These are phyloP conservation scores for Cyprinodon variegatus DNA, from an alignment of 2,113 vertebrate species.

Conservation along the genomic window DNA sequence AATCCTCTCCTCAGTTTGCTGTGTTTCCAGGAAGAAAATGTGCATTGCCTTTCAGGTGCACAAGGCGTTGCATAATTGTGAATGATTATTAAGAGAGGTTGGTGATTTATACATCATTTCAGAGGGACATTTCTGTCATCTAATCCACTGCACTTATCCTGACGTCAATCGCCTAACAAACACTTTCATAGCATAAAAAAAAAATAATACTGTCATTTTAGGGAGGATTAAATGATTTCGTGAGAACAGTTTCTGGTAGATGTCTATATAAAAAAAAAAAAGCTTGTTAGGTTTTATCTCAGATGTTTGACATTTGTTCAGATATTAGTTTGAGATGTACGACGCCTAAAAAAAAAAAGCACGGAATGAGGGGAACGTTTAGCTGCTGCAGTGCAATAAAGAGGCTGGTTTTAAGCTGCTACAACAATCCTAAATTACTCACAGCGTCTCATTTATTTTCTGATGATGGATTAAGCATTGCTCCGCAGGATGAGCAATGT, in stretches of 20 bases:
- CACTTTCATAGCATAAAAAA: not conserved
- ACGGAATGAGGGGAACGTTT: not conserved
- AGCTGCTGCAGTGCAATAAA: not conserved
- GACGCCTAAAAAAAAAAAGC: not conserved
- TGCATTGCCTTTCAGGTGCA: not conserved
- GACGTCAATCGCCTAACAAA: not conserved
- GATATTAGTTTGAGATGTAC: not conserved
- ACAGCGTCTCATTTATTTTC: not conserved
- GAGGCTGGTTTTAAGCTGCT: not conserved
- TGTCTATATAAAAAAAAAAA: not conserved
- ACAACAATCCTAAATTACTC: not conserved
- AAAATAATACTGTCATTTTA: not conserved
- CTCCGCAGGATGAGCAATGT: not conserved
- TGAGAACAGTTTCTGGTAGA: not conserved
- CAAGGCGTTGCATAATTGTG: not conserved
- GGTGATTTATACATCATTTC: not conserved
- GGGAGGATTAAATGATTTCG: not conserved
- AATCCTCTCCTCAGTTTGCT: constrained; percentile 16
- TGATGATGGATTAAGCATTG: not conserved
- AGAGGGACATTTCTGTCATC: not conserved
- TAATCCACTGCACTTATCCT: not conserved
- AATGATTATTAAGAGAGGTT: not conserved
- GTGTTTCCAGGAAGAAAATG: constrained; percentile 6
- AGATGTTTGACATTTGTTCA: not conserved
- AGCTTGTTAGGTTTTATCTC: not conserved